Percentiles rank a stretch among this genome's conserved stretches.
Evolutionary conservation across 2,113 vertebrate species (phyloP).

Genomic region (Megaleporinus macrocephalus): DNA sequence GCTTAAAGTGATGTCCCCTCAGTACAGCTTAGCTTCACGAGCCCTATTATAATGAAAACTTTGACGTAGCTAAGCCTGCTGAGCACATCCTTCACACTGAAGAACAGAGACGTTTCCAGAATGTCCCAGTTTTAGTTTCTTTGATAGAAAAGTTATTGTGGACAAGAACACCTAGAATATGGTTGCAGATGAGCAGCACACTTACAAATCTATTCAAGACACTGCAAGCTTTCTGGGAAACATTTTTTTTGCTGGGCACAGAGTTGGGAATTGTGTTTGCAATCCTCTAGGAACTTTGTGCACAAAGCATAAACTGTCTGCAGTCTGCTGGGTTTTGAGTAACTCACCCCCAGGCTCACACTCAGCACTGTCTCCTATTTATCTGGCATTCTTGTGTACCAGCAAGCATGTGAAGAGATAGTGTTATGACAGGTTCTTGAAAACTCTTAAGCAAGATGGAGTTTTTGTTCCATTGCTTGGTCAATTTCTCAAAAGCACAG

Average conservation of each 20-base stretch:
- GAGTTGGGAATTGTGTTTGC: background rate
- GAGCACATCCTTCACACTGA: constrained; percentile 13
- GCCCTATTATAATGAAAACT: background rate
- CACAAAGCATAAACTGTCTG: constrained; percentile 26
- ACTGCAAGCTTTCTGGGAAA: too few species aligned
- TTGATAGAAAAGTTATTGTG: constrained; percentile 5
- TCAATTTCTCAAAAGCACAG: background rate
- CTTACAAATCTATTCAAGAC: background rate
- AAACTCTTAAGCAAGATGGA: background rate
- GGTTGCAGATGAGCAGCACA: background rate
- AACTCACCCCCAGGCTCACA: constrained; percentile 21
- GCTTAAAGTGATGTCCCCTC: background rate
- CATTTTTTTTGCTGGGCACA: too few species aligned
- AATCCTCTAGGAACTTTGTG: constrained; percentile 19
- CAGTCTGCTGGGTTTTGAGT: constrained; percentile 17
- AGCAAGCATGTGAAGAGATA: too few species aligned
- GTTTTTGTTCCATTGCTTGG: constrained; percentile 18
- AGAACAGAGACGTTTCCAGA: background rate
- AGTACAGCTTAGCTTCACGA: background rate
- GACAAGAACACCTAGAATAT: too few species aligned
- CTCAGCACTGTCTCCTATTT: background rate
- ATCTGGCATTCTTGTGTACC: too few species aligned
- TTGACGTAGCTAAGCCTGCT: constrained; percentile 8
- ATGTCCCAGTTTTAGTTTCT: background rate
- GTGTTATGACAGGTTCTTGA: background rate